phyloP scores from a whole-genome alignment of 2,797 vertebrate genomes.

The Cossypha dichroa region DNA sequence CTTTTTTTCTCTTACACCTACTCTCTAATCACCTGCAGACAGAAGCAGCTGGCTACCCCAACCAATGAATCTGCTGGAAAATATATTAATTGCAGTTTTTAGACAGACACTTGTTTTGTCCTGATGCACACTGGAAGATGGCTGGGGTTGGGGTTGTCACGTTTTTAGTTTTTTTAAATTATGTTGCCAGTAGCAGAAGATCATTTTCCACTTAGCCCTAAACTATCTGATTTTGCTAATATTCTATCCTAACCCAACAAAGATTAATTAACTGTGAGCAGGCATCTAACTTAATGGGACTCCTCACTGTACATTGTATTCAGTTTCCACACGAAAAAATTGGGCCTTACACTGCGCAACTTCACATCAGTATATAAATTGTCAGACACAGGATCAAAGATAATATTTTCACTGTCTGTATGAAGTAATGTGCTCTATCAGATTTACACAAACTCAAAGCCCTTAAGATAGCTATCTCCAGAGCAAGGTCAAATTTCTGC shows the following conservation, averaged over 20 bases:
- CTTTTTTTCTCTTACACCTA: neutral
- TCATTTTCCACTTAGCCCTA: neutral
- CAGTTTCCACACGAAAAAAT: neutral
- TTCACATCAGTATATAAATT: neutral
- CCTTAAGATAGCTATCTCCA: neutral
- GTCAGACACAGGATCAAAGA: neutral
- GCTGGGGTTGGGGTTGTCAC: neutral
- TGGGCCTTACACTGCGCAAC: neutral
- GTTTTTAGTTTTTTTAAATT: neutral
- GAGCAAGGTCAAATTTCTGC: conserved; percentile 44
- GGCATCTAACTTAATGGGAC: neutral
- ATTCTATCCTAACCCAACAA: neutral
- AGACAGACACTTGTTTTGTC: neutral
- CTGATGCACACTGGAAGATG: neutral
- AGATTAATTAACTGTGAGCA: neutral
- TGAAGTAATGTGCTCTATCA: neutral
- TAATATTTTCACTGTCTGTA: neutral
- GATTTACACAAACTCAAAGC: conserved; percentile 9
- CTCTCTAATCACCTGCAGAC: neutral
- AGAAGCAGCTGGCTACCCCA: neutral
- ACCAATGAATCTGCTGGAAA: rapidly evolving
- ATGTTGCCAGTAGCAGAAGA: neutral
- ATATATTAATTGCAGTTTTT: neutral
- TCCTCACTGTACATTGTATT: neutral
- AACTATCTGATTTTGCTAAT: neutral